phyloP scores from a whole-genome alignment of 2,797 vertebrate genomes.

The Crenichthys baileyi region DNA sequence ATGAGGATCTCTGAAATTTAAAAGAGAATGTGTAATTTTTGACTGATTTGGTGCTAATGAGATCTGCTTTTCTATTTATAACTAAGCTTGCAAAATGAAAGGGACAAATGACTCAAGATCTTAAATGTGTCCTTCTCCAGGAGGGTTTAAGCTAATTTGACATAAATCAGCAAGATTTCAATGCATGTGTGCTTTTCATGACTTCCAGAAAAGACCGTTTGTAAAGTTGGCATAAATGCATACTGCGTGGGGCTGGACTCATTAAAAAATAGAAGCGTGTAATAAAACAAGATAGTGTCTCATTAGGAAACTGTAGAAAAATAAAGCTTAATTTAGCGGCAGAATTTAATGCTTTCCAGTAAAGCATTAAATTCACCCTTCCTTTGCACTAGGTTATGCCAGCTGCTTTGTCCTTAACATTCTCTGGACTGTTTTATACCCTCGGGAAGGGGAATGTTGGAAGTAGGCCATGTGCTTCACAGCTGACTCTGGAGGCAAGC shows the following conservation, averaged over 20 bases:
- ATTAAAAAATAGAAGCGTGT: constrained; percentile 9
- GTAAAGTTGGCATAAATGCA: constrained; percentile 29
- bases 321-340: constrained; percentile 11
- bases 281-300: constrained; percentile 14
- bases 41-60: too few species aligned
- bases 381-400: constrained; percentile 47
- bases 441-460: constrained; percentile 48
- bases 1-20: background rate
- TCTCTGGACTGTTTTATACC: constrained; percentile 59
- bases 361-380: constrained; percentile 39
- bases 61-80: too few species aligned
- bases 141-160: background rate
- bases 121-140: background rate
- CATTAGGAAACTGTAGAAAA: constrained; percentile 12
- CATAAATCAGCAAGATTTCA: background rate
- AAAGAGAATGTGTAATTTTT: too few species aligned
- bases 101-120: background rate
- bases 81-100: too few species aligned
- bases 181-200: background rate
- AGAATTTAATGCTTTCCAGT: constrained; percentile 27
- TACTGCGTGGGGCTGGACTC: background rate
- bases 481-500: constrained; percentile 57
- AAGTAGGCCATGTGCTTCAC: constrained; percentile 72
- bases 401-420: constrained; percentile 62
- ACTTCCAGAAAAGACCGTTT: background rate